Evolutionary conservation across 2,113 vertebrate genomes (phyloP).

Genomic region (Pavo muticus): DNA sequence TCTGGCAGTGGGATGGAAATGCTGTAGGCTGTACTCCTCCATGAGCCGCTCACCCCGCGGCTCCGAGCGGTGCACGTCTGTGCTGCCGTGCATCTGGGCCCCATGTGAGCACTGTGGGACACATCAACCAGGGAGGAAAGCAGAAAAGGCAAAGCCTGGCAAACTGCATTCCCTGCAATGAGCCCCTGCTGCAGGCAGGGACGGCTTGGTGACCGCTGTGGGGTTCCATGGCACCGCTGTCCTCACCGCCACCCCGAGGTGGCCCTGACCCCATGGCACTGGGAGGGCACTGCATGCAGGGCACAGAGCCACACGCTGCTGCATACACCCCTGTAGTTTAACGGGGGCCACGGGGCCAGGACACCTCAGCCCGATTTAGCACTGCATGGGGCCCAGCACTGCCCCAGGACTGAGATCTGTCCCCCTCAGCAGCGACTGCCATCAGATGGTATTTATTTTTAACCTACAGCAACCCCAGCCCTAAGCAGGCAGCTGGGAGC

Average conservation of each 20-base stretch:
- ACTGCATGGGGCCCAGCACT: background rate
- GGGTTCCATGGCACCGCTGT: too few relatives aligned
- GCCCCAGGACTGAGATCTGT: rapidly evolving
- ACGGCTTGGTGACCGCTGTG: too few relatives aligned
- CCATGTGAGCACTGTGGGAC: too few relatives aligned
- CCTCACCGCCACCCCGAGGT: background rate
- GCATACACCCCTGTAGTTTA: too few relatives aligned
- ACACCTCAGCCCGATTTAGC: too few relatives aligned
- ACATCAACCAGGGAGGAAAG: too few relatives aligned
- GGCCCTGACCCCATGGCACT: too few relatives aligned
- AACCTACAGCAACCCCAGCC: background rate
- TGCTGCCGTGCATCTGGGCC: background rate
- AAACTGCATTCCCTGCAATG: background rate
- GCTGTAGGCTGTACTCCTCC: background rate
- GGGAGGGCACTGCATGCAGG: too few relatives aligned
- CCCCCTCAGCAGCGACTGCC: background rate
- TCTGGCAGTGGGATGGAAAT: background rate
- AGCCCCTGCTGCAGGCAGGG: too few relatives aligned
- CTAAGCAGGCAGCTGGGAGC: background rate
- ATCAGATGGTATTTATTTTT: background rate
- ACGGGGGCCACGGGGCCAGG: too few relatives aligned
- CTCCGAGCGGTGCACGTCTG: background rate
- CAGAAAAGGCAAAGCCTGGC: too few relatives aligned
- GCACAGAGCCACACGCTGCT: too few relatives aligned
- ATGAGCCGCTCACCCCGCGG: background rate